Evolutionary conservation across 2,113 vertebrate genomes (phyloP).

Genomic region (Holacanthus passer): DNA sequence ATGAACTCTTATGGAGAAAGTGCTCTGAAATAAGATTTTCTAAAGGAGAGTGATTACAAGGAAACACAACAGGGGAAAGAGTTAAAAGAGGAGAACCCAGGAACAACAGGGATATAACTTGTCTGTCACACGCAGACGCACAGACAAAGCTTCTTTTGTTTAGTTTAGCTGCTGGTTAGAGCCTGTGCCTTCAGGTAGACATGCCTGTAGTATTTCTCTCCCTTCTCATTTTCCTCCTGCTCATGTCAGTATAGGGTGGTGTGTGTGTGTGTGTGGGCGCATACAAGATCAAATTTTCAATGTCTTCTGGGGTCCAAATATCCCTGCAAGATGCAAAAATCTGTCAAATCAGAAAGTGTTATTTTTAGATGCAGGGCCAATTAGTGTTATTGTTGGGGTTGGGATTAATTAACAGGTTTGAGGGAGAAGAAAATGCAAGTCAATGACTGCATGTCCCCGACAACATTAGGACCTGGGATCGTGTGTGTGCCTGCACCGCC

Average conservation of each 20-base stretch:
- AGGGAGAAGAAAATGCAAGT: slow-evolving; percentile 6
- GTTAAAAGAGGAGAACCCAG: slow-evolving; percentile 24
- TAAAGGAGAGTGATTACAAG: slow-evolving; percentile 43
- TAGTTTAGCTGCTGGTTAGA: slow-evolving; percentile 43
- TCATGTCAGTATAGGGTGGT: slow-evolving; percentile 9
- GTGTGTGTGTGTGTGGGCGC: background rate
- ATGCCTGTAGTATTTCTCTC: slow-evolving; percentile 40
- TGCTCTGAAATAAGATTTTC: slow-evolving; percentile 48
- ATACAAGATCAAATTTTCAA: slow-evolving; percentile 1
- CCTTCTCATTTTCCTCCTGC: background rate
- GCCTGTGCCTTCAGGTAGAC: slow-evolving; percentile 45
- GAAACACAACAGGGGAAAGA: slow-evolving; percentile 26
- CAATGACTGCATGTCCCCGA: slow-evolving; percentile 19
- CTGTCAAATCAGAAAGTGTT: slow-evolving; percentile 10
- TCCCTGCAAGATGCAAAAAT: slow-evolving; percentile 16
- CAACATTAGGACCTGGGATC: background rate
- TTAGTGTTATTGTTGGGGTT: slow-evolving; percentile 36
- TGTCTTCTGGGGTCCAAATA: slow-evolving; percentile 9
- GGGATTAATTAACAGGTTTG: slow-evolving; percentile 54
- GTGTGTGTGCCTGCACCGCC: slow-evolving; percentile 10
- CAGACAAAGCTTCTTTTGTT: slow-evolving; percentile 37
- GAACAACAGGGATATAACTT: slow-evolving; percentile 21
- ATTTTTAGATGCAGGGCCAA: slow-evolving; percentile 33
- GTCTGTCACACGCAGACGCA: background rate
- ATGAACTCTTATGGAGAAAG: slow-evolving; percentile 30